Evolutionary conservation across 2,888 invertebrate species (phyloP), one percentile per base, ranked within the genome.

Genomic region (Exephanes ischioxanthus): DNA sequence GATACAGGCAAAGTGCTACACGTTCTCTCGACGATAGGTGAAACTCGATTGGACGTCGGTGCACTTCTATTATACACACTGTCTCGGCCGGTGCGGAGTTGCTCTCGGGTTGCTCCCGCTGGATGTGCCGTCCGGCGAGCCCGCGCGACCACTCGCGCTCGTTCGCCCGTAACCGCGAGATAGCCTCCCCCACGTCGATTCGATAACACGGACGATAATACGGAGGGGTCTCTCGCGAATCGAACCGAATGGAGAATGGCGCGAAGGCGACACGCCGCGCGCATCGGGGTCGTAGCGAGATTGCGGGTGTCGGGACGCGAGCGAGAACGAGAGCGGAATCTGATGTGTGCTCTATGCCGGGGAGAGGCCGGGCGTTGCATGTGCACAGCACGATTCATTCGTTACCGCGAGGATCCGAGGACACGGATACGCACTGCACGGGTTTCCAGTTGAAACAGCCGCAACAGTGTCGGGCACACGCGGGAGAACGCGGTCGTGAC

Each of bases 141-240:
- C 58, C 26, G 22, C 58, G 58, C 58, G 58, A 80, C 30, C 33
- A 19, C 70, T 66, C 75, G 61, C 51, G 61, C 26, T 70, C 81
- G 63, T 63, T 82, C 76, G 81, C 5, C 81, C 72, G 76, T 71
- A 82, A 82, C 70, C 70, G 76, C 81, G 58, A 58, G 81, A 82
- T 82, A 71, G 70, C 71, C 71, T 37, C 26, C 19, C 48, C 68
- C 68, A 61, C 55, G 79, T n/a, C 73, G 68, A 83, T 79, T 73
- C 73, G 68, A 79, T 83, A 80, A 80, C 70, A 76, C 66, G 48
- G 48, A 75, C 70, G 76, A 80, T 76, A 76, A 72, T 53, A 33
- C 61, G 26, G n/a, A 51, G 41, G 51, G 11, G 70, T 63, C 53
- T 48, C 80, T 51, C 45, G 45, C 45, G 58, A 14, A 58, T 58